phyloP scores from a whole-genome alignment of 2,113 vertebrate species.

The Poecilia latipinna region DNA sequence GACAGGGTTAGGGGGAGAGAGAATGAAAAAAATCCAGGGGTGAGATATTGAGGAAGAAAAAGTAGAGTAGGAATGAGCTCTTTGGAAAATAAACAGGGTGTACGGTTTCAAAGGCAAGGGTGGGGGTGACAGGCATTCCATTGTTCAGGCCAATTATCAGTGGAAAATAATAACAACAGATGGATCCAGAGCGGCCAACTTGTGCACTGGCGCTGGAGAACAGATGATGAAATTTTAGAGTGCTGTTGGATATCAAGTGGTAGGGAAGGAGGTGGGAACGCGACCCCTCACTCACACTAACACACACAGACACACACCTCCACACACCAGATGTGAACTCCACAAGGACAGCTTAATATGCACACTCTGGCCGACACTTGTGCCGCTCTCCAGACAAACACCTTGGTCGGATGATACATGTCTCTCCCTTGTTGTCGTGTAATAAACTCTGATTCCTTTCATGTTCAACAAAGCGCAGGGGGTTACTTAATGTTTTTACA shows the following conservation, averaged over 20 bases:
- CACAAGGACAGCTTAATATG: constrained; percentile 64
- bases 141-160: constrained; percentile 99
- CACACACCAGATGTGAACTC: constrained; percentile 93
- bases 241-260: constrained; percentile 83
- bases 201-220: constrained; percentile 89
- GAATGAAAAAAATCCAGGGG: neutral
- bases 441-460: constrained; percentile 55
- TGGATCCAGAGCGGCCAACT: constrained; percentile 96
- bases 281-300: constrained; percentile 79
- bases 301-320: constrained; percentile 71
- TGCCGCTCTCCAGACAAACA: constrained; percentile 30
- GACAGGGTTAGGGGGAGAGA: constrained; percentile 10
- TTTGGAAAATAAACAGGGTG: constrained; percentile 87
- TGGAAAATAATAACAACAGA: constrained; percentile 99
- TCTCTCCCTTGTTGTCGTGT: constrained; percentile 38
- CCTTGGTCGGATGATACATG: constrained; percentile 46
- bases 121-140: constrained; percentile 95
- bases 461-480: constrained; percentile 20
- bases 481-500: constrained; percentile 37
- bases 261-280: constrained; percentile 44
- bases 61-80: constrained; percentile 78
- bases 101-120: constrained; percentile 94
- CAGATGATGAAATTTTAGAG: constrained; percentile 98
- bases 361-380: constrained; percentile 52
- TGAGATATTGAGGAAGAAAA: constrained; percentile 18